These are phyloP conservation scores for Rhogogaster chlorosoma DNA, from an alignment of 2,888 invertebrate genomes.

Conservation along the genomic window DNA sequence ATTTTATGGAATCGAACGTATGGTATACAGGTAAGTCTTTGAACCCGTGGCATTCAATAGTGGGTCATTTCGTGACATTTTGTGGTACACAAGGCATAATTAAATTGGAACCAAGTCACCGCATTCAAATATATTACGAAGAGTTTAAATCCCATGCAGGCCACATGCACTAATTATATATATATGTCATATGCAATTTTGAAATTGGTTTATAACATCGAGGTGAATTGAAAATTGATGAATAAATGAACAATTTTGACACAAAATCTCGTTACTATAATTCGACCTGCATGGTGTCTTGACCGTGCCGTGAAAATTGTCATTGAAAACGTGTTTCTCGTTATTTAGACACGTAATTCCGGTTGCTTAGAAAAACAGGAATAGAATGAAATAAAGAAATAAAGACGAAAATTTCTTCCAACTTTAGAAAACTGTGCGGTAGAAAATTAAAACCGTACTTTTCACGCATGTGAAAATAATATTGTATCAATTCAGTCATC, in stretches of 20 bases:
- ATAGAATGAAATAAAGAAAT: no score
- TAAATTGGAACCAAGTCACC: conserved; percentile 29
- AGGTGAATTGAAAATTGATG: background rate
- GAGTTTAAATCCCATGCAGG: background rate
- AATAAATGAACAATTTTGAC: background rate
- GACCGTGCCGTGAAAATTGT: background rate
- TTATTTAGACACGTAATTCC: background rate
- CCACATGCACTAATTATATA: background rate
- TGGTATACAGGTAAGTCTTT: conserved; percentile 49
- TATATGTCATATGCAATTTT: background rate
- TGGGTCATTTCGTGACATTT: conserved; percentile 58
- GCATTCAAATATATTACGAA: background rate
- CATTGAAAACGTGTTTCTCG: background rate
- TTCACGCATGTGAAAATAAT: background rate
- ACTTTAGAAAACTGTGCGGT: no score
- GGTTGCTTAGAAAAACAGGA: no score
- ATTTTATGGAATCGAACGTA: conserved; percentile 27
- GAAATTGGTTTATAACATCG: background rate
- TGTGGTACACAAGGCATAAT: background rate
- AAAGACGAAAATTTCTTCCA: no score
- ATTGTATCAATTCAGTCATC: background rate
- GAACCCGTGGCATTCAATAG: conserved; percentile 64
- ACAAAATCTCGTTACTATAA: background rate
- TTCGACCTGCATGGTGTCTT: background rate
- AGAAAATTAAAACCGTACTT: background rate